A percentile compares a stretch with the other conserved stretches of the same genome.
phyloP scores from a whole-genome alignment of 2,113 vertebrate species.

The Apteryx mantelli region DNA sequence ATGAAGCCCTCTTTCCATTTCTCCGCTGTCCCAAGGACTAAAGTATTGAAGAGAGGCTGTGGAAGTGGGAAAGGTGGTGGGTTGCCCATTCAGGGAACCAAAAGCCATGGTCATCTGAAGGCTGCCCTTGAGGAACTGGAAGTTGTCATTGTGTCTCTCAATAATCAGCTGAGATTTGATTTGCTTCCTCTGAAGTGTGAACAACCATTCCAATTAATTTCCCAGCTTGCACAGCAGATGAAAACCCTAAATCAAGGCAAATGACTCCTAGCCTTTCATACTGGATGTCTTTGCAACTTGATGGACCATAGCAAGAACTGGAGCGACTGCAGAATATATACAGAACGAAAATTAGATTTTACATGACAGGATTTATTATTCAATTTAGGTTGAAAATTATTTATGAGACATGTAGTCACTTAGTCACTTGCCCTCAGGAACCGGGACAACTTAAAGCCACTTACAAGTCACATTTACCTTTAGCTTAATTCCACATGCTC shows the following conservation, averaged over 20 bases:
- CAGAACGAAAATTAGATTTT: constrained; percentile 11
- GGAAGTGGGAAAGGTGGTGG: neutral
- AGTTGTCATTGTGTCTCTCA: neutral
- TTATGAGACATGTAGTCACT: constrained; percentile 24
- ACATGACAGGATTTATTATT: constrained; percentile 19
- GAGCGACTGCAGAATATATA: neutral
- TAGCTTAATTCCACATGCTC: neutral
- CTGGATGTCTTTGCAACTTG: neutral
- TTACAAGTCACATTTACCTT: neutral
- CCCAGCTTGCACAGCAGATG: neutral
- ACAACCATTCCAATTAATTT: constrained; percentile 7
- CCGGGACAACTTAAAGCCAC: neutral
- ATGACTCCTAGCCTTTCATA: neutral
- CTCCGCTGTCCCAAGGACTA: neutral
- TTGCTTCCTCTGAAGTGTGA: neutral
- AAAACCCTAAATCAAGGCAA: constrained; percentile 43
- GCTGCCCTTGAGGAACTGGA: neutral
- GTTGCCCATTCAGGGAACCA: neutral
- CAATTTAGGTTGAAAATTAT: constrained; percentile 15
- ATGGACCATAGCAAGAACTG: neutral
- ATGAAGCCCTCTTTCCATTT: neutral
- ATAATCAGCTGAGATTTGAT: neutral
- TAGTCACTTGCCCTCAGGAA: neutral
- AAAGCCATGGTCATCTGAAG: neutral
- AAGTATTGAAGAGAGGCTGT: neutral